A percentile compares a stretch with the other conserved stretches of the same genome.
These are phyloP conservation scores for Nyctalus aviator DNA, from an alignment of 2,797 vertebrate genomes.

Conservation along the genomic window DNA sequence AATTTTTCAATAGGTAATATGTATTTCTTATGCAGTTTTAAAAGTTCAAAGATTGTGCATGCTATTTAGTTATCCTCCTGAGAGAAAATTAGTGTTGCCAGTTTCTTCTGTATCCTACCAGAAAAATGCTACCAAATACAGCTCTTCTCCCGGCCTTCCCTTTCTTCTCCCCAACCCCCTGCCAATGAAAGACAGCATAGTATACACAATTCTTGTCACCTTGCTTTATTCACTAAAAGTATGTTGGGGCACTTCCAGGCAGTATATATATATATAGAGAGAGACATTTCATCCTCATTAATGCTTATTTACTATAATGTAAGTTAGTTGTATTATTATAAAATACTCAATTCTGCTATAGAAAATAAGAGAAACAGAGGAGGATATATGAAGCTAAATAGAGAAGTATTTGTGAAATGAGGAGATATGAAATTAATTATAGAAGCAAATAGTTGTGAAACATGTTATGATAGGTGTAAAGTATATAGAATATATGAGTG, in stretches of 20 bases:
- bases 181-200: background rate
- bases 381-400: background rate
- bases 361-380: conserved; percentile 42
- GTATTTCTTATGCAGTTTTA: background rate
- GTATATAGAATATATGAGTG: background rate
- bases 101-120: background rate
- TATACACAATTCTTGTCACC: background rate
- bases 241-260: background rate
- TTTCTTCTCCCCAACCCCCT: rapidly evolving
- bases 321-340: conserved; percentile 7
- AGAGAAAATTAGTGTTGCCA: conserved; percentile 16
- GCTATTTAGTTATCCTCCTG: background rate
- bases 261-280: background rate
- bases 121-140: conserved; percentile 42
- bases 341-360: background rate
- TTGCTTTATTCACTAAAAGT: conserved; percentile 22
- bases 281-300: background rate
- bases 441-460: conserved; percentile 35
- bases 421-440: background rate
- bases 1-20: background rate
- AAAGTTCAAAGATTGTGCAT: background rate
- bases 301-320: conserved; percentile 13
- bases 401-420: background rate
- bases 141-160: no score
- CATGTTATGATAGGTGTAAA: background rate